phyloP scores from a whole-genome alignment of 2,113 vertebrate species.

The Microcebus griseorufus region DNA sequence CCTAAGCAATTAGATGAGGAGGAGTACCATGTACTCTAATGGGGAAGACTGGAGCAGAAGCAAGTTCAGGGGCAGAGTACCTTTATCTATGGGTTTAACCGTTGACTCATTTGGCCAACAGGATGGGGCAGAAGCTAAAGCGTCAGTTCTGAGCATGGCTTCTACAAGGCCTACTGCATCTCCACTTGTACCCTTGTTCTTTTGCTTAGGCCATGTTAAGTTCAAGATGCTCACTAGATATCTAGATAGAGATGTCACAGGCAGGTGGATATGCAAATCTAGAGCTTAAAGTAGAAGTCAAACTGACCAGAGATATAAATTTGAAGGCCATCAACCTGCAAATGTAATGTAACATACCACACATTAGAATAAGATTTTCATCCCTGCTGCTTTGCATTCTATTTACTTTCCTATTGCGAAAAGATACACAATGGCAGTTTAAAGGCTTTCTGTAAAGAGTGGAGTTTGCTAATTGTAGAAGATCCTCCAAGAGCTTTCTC shows the following conservation, averaged over 20 bases:
- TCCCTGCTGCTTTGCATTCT: not conserved
- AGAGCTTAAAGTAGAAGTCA: not conserved
- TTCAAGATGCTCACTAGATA: not conserved
- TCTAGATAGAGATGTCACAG: not conserved
- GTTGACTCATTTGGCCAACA: not conserved
- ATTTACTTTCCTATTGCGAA: not conserved
- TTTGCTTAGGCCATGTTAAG: not conserved
- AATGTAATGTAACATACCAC: not conserved
- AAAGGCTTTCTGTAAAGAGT: not conserved
- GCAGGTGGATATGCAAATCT: not conserved
- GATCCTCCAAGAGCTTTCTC: not conserved
- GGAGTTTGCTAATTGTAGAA: not conserved
- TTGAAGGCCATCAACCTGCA: not conserved
- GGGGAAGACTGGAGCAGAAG: not conserved
- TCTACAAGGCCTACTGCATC: not conserved
- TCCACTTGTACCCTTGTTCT: not conserved
- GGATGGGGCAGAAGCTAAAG: not conserved
- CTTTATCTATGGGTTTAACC: not conserved
- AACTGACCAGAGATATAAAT: not conserved
- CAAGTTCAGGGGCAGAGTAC: not conserved
- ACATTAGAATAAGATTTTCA: not conserved
- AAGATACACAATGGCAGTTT: not conserved
- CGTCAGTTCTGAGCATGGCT: not conserved
- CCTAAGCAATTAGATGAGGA: not conserved
- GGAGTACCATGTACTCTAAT: not conserved